Evolutionary conservation across 1,140 invertebrate genomes (phyloP), one percentile per base, ranked within the genome.

Genomic region (Semibalanus balanoides): DNA sequence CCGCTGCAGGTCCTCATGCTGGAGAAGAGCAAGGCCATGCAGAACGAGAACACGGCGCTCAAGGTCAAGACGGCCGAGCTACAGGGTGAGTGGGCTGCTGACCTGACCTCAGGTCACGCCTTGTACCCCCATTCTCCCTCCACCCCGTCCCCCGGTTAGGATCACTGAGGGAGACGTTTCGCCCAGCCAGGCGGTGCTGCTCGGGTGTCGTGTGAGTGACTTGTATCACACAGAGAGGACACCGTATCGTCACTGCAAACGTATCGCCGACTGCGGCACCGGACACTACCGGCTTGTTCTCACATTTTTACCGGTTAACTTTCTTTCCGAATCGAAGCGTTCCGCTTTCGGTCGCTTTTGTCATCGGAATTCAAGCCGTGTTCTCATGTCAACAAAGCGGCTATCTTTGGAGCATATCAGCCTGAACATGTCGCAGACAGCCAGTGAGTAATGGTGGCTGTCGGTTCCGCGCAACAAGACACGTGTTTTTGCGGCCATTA

Each of bases 1-100:
- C 89, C 91, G 76, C 86, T 93, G 78, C 92, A 93, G 83, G 87
- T 90, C 78, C 85, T 93, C 79, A 85, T 92, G 29, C 84, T 93
- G 82, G 92, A 93, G 83, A 89, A 92, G 80, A 89, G 89, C 78
- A 92, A 92, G 82, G 87, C 87, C 31, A 81, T 91, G 74, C 90
- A 90, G 81, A 82, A 83, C 31, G 86, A 87, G 78, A 86, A 85
- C 79, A 85, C 85, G 19, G 79, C 83, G 64, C 79, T 86, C 29
- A 86, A 86, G 79, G 79, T 29, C n/a, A 72, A 72, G 28, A 72
- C n/a, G 3, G 80, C 79, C 74, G 82, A 83, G 64, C 30, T 84
- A 22, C 80, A 83, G 83, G 83, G 84, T 85, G 82, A 80, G 83
- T 73, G 69, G 71, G 77, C 74, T 64, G 73, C 74, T 73, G 73